A percentile compares a stretch with the other conserved stretches of the same genome.
Conservation (phyloP, 37 sponge, comb jelly and placozoan genomes). For the Bolinopsis microptera region DNA sequence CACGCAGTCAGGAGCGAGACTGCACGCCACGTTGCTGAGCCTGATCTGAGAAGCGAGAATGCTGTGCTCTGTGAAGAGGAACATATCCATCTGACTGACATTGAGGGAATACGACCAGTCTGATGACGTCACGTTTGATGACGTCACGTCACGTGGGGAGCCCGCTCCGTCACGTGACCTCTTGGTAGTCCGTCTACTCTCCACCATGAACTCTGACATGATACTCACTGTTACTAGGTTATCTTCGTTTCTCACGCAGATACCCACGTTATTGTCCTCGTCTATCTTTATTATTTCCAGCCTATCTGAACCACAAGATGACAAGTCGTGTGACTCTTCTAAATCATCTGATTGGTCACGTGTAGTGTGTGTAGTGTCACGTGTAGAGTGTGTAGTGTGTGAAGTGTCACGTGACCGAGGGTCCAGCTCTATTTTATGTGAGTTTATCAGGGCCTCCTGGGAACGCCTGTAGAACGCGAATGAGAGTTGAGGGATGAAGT, state of each 20-base stretch:
- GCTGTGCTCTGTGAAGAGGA: not conserved
- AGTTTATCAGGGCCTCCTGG: not conserved
- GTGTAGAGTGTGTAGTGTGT: too few species aligned
- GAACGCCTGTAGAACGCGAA: not conserved
- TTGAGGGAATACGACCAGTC: not conserved
- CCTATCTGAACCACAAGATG: too few species aligned
- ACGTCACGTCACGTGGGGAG: not conserved
- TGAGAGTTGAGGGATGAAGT: constrained; percentile 15
- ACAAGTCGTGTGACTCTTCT: too few species aligned
- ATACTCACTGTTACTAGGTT: not conserved
- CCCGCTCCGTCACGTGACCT: too few species aligned
- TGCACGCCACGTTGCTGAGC: not conserved
- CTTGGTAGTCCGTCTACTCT: not conserved
- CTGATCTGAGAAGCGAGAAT: constrained; percentile 16
- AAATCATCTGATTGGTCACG: not conserved
- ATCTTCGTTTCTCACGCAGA: not conserved
- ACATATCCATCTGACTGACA: not conserved
- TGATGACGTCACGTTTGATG: not conserved
- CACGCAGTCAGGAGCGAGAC: not conserved
- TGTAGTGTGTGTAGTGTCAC: too few species aligned
- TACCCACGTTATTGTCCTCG: not conserved
- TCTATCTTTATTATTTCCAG: not conserved
- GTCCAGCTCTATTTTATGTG: not conserved
- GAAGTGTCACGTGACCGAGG: not conserved
- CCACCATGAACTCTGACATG: constrained; percentile 25